phyloP scores from a whole-genome alignment of 2,113 vertebrate genomes.

The Dendrocopos noguchii region DNA sequence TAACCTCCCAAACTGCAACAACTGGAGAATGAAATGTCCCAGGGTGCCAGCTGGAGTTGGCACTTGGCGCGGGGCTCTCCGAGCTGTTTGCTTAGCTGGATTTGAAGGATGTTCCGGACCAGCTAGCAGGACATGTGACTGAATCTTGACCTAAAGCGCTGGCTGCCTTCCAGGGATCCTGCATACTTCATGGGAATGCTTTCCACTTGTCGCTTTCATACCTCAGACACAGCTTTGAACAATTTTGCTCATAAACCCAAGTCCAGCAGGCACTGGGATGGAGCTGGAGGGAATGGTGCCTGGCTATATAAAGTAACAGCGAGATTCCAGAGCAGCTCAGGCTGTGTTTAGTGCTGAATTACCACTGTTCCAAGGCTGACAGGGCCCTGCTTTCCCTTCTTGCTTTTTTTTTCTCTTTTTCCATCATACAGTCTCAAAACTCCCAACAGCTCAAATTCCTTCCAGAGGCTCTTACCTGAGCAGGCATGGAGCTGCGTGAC shows the following conservation, averaged over 20 bases:
- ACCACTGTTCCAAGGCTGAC: background rate
- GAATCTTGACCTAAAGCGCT: background rate
- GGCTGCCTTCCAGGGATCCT: background rate
- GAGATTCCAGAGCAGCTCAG: background rate
- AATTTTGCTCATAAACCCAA: background rate
- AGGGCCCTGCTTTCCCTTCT: background rate
- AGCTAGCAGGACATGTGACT: background rate
- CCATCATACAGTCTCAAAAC: background rate
- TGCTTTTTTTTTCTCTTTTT: background rate
- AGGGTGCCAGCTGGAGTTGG: conserved; percentile 55
- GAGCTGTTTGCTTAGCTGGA: conserved; percentile 50
- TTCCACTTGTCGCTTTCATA: conserved; percentile 2
- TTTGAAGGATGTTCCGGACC: conserved; percentile 24
- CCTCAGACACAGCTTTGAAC: conserved; percentile 1
- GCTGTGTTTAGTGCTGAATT: background rate
- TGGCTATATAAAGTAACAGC: background rate
- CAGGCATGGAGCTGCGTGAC: accelerated
- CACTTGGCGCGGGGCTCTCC: background rate
- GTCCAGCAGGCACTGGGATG: background rate
- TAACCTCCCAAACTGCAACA: conserved; percentile 52
- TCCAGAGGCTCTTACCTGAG: background rate
- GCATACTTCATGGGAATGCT: conserved; percentile 6
- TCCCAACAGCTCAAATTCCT: background rate
- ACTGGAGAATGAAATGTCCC: background rate
- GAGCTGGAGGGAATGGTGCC: background rate